A percentile compares a stretch with the other conserved stretches of the same genome.
Conservation (phyloP, 2,113 vertebrate genomes). For the Pseudolaguvia tuberculata region DNA sequence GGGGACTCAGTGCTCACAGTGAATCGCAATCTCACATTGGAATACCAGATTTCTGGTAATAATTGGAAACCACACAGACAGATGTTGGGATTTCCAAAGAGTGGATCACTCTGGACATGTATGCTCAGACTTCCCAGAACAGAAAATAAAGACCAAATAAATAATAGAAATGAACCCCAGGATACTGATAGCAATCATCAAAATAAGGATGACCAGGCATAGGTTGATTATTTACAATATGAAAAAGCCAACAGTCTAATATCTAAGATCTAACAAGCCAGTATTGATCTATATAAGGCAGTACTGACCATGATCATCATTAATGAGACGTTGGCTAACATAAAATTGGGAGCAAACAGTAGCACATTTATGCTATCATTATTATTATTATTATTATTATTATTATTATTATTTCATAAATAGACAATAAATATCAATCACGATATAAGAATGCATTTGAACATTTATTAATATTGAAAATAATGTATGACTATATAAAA, state of each 20-base stretch:
- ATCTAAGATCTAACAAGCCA: too few relatives aligned
- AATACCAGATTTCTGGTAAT: conserved; percentile 73
- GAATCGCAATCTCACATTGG: conserved; percentile 82
- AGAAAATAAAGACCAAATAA: conserved; percentile 40
- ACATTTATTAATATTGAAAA: neutral
- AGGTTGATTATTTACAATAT: neutral
- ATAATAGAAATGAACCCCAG: conserved; percentile 32
- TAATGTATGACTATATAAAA: neutral
- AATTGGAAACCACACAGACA: conserved; percentile 82
- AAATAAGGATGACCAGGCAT: neutral
- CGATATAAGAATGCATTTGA: neutral
- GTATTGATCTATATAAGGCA: too few relatives aligned
- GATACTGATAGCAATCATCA: conserved; percentile 12
- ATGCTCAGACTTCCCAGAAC: conserved; percentile 79
- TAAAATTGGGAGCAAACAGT: too few relatives aligned
- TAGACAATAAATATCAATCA: too few relatives aligned
- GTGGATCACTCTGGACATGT: conserved; percentile 85
- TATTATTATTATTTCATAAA: too few relatives aligned
- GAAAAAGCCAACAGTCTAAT: neutral
- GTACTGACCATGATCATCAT: too few relatives aligned
- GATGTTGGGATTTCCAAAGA: conserved; percentile 82
- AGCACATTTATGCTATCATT: too few relatives aligned
- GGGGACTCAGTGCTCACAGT: conserved; percentile 85
- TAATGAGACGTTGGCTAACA: too few relatives aligned
- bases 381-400: too few relatives aligned